A percentile compares a stretch with the other conserved stretches of the same genome.
Conservation (phyloP, 2,888 invertebrate genomes). For the Encarsia formosa region DNA sequence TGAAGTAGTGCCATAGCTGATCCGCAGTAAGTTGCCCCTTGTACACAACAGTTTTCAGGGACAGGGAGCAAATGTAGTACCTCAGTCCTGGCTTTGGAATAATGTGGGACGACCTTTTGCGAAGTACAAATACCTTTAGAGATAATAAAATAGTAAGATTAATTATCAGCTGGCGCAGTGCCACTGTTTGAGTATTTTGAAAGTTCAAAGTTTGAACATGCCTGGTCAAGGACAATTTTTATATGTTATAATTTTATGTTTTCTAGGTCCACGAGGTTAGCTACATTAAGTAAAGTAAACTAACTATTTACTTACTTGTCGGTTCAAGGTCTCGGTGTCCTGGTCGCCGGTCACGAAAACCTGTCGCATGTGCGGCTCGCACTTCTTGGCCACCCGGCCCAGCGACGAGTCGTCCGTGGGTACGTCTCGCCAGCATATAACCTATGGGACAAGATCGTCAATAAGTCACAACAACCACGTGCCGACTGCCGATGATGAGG, state of each 20-base stretch:
- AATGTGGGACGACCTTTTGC: constrained; percentile 89
- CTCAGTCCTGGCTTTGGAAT: constrained; percentile 80
- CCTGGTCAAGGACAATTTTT: too few relatives aligned
- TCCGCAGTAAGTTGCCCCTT: constrained; percentile 96
- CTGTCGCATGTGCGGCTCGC: constrained; percentile 95
- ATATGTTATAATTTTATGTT: too few relatives aligned
- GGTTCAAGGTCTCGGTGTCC: constrained; percentile 58
- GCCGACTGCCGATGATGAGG: too few relatives aligned
- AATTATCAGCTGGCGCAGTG: too few relatives aligned
- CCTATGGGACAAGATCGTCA: constrained; percentile 47
- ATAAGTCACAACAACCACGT: too few relatives aligned
- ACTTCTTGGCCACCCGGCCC: constrained; percentile 87
- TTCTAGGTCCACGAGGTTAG: too few relatives aligned
- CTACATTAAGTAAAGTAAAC: too few relatives aligned
- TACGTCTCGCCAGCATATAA: constrained; percentile 92
- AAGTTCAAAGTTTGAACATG: too few relatives aligned
- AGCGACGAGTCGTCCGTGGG: constrained; percentile 83
- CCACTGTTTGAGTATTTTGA: too few relatives aligned
- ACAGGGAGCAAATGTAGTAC: constrained; percentile 95
- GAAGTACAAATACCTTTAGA: constrained; percentile 80
- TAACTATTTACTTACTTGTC: constrained; percentile 69
- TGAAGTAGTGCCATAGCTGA: constrained; percentile 80
- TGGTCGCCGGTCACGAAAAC: constrained; percentile 75
- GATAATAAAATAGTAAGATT: too few relatives aligned
- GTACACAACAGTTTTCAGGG: constrained; percentile 86